Percentiles rank a stretch among this genome's conserved stretches.
Evolutionary conservation across 1,140 invertebrate species (phyloP).

Genomic region (Drosophila asahinai): DNA sequence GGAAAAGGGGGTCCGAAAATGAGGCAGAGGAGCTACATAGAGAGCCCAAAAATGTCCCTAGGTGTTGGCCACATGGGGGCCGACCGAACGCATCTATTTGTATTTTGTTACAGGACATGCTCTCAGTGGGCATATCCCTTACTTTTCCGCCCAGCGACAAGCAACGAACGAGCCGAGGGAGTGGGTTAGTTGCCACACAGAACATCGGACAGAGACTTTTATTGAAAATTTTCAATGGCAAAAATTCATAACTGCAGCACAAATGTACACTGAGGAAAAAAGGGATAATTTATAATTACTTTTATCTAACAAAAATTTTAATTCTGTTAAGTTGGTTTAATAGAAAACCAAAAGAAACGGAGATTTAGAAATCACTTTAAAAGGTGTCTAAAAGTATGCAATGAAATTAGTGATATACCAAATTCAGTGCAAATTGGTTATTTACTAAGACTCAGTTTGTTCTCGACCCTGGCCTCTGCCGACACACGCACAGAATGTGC

Average conservation of each 20-base stretch:
- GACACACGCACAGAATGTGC: too few species aligned
- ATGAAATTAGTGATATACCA: too few species aligned
- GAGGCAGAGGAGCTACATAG: neutral
- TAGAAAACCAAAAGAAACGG: too few species aligned
- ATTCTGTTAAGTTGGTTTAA: too few species aligned
- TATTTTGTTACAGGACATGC: slow-evolving; percentile 71
- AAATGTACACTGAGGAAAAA: slow-evolving; percentile 11
- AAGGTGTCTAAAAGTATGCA: too few species aligned
- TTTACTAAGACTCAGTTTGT: too few species aligned
- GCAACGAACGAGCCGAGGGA: neutral
- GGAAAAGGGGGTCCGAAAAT: neutral
- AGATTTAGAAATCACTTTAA: too few species aligned
- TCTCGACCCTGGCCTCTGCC: too few species aligned
- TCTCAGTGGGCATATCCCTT: slow-evolving; percentile 63
- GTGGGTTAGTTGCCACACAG: slow-evolving; percentile 6
- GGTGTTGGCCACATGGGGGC: slow-evolving; percentile 55
- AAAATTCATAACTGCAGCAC: slow-evolving; percentile 60
- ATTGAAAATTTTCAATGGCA: slow-evolving; percentile 65
- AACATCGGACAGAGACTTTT: slow-evolving; percentile 38
- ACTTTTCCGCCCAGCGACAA: slow-evolving; percentile 1
- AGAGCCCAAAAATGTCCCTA: slow-evolving; percentile 26
- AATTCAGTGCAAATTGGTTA: too few species aligned
- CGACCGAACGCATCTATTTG: slow-evolving; percentile 57
- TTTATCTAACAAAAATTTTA: too few species aligned
- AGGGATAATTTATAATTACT: neutral